phyloP scores from a whole-genome alignment of 2,888 invertebrate species.

The Salticus scenicus region DNA sequence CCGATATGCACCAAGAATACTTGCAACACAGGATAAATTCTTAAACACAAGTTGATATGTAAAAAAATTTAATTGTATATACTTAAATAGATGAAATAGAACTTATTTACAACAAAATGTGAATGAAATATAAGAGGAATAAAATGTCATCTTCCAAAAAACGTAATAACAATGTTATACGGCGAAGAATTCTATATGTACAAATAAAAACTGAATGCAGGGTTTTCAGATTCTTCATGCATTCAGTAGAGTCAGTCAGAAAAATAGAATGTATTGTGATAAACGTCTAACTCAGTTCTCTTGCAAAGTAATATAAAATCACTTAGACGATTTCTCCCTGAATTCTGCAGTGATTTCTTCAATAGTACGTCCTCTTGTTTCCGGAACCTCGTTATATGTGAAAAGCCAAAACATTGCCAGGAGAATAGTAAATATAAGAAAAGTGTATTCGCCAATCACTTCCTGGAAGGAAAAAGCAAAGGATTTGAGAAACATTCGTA shows the following conservation, averaged over 20 bases:
- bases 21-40: no score
- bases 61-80: conserved; percentile 51
- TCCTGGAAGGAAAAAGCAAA: conserved; percentile 78
- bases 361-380: conserved; percentile 89
- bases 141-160: background rate
- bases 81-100: conserved; percentile 41
- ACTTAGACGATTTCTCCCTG: conserved; percentile 78
- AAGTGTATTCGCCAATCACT: conserved; percentile 82
- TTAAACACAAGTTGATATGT: no score
- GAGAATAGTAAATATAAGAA: conserved; percentile 85
- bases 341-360: conserved; percentile 90
- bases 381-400: conserved; percentile 89
- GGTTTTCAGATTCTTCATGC: background rate
- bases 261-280: background rate
- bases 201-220: conserved; percentile 19
- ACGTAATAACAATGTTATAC: conserved; percentile 12
- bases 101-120: conserved; percentile 57
- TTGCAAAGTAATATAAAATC: background rate
- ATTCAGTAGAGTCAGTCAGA: background rate
- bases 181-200: background rate
- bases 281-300: background rate
- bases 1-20: no score
- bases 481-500: no score
- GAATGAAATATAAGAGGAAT: conserved; percentile 44
- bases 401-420: conserved; percentile 84